Percentiles rank a stretch among this genome's conserved stretches.
These are phyloP conservation scores for Anguilla obscura DNA, from an alignment of 2,797 vertebrate species.

Conservation along the genomic window DNA sequence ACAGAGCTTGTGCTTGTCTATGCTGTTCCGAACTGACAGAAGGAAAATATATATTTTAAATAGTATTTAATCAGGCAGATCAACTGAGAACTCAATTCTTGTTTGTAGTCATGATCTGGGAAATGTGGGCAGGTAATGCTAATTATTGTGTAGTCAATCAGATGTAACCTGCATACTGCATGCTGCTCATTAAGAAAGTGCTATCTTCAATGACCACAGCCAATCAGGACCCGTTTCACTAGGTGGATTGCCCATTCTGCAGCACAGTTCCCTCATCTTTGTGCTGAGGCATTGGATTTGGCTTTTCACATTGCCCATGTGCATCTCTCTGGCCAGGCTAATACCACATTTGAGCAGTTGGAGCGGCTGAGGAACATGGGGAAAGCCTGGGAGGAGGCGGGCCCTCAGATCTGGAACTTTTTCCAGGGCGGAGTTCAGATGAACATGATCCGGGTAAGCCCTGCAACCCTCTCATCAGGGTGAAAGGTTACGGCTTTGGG, in stretches of 20 bases:
- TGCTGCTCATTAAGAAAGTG: neutral
- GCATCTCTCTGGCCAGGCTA: constrained; percentile 74
- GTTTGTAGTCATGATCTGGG: no score
- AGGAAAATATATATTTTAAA: no score
- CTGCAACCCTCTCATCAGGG: neutral
- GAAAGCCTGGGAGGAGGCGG: constrained; percentile 88
- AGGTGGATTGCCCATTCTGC: neutral
- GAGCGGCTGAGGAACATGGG: constrained; percentile 79
- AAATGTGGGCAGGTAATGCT: no score
- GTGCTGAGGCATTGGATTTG: neutral
- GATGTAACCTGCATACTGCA: neutral
- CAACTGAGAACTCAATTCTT: neutral
- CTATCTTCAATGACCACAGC: neutral
- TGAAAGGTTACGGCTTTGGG: neutral
- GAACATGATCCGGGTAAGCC: constrained; percentile 87
- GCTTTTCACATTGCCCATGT: neutral
- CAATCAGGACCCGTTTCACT: neutral
- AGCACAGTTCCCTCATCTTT: neutral
- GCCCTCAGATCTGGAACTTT: constrained; percentile 88
- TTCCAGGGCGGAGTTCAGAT: constrained; percentile 87
- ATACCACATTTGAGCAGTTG: constrained; percentile 91
- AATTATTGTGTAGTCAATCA: neutral
- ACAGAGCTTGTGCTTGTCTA: no score
- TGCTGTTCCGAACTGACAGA: no score
- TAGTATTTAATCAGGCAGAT: neutral